These are phyloP conservation scores for Neotoxoptera formosana DNA, from an alignment of 1,140 invertebrate genomes.

Conservation along the genomic window DNA sequence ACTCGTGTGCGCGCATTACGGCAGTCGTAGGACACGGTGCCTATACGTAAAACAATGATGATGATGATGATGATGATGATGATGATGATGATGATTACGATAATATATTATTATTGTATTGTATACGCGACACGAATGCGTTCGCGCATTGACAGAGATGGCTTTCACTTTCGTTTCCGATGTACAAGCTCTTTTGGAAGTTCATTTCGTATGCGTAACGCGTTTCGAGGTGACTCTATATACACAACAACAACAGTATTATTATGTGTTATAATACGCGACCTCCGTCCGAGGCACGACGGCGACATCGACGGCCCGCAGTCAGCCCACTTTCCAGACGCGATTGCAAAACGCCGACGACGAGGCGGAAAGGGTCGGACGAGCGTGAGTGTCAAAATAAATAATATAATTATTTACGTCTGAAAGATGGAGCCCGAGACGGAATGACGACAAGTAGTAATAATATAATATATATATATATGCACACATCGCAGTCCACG, in stretches of 20 bases:
- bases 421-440: not conserved
- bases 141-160: not conserved
- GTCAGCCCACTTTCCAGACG: not conserved
- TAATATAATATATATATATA: too few relatives aligned
- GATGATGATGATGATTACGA: too few relatives aligned
- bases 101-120: not conserved
- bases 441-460: not conserved
- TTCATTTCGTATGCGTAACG: slow-evolving; percentile 33
- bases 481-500: not conserved
- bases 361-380: not conserved
- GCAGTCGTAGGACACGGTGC: not conserved
- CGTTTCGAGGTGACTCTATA: slow-evolving; percentile 4
- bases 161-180: slow-evolving; percentile 48
- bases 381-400: not conserved
- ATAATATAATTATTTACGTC: not conserved
- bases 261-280: not conserved
- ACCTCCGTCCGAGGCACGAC: not conserved
- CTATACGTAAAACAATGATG: not conserved
- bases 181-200: slow-evolving; percentile 27
- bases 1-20: not conserved
- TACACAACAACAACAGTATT: not conserved
- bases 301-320: not conserved
- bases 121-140: not conserved
- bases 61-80: too few relatives aligned
- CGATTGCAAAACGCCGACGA: not conserved